Evolutionary conservation across 2,797 vertebrate species (phyloP).

Genomic region (Amazona ochrocephala): DNA sequence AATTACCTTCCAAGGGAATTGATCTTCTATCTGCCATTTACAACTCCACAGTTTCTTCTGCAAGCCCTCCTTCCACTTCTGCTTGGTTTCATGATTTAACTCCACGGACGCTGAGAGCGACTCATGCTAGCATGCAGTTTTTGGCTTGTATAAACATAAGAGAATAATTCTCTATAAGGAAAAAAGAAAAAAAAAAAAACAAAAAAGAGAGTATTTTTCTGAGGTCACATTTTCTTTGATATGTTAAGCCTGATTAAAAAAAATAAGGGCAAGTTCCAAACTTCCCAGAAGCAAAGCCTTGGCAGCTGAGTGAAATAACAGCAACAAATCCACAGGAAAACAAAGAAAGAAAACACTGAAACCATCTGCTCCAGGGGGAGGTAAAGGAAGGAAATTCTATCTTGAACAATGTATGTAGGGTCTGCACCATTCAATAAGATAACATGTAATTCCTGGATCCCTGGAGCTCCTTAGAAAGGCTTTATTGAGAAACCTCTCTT

Average conservation of each 20-base stretch:
- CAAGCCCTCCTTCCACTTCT: not conserved
- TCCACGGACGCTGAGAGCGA: not conserved
- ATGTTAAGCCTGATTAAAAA: not conserved
- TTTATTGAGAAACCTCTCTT: constrained; percentile 1
- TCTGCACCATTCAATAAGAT: constrained; percentile 1
- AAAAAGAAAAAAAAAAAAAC: not conserved
- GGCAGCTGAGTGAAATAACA: not conserved
- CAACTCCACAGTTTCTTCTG: not conserved
- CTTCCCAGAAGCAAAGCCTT: not conserved
- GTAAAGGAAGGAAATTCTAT: constrained; percentile 1
- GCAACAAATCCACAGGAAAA: constrained; percentile 28
- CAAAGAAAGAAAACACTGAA: not conserved
- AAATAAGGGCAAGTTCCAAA: not conserved
- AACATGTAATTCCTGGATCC: constrained; percentile 15
- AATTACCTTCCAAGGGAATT: not conserved
- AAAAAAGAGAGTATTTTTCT: not conserved
- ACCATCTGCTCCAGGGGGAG: not conserved
- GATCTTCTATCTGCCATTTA: not conserved
- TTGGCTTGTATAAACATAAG: not conserved
- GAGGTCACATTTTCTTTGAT: not conserved
- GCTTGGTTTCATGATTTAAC: not conserved
- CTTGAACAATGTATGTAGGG: constrained; percentile 12
- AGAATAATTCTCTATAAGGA: not conserved
- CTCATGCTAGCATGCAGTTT: not conserved
- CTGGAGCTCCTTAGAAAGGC: constrained; percentile 12